Conservation (phyloP, 2,113 vertebrate genomes). For the Oncorhynchus masou region DNA sequence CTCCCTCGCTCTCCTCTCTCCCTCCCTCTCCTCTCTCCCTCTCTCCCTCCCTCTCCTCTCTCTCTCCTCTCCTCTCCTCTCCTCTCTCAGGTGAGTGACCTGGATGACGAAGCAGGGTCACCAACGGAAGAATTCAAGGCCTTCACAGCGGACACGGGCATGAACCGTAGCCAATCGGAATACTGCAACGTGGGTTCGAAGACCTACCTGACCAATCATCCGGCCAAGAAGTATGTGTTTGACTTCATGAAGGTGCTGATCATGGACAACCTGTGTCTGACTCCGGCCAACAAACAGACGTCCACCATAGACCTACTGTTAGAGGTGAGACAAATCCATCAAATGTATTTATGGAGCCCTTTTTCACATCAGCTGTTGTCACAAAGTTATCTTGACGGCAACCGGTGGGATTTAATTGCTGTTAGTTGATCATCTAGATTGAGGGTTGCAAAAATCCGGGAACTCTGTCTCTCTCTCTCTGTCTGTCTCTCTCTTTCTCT, state of each 20-base stretch:
- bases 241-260: conserved; percentile 98
- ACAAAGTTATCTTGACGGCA: too few relatives aligned
- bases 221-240: conserved; percentile 96
- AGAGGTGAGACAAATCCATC: conserved; percentile 76
- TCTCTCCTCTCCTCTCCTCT: too few relatives aligned
- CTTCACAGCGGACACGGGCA: conserved; percentile 89
- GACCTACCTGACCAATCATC: conserved; percentile 96
- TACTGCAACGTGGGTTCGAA: conserved; percentile 97
- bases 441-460: too few relatives aligned
- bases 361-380: too few relatives aligned
- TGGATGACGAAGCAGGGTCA: conserved; percentile 93
- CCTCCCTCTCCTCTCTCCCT: too few relatives aligned
- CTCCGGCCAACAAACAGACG: conserved; percentile 94
- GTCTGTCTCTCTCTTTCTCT: too few relatives aligned
- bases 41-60: too few relatives aligned
- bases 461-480: too few relatives aligned
- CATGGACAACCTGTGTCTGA: conserved; percentile 96
- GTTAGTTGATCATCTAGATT: too few relatives aligned
- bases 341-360: too few relatives aligned
- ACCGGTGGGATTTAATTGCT: too few relatives aligned
- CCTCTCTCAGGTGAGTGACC: conserved; percentile 71
- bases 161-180: conserved; percentile 98
- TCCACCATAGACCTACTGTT: conserved; percentile 91
- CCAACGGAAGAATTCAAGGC: conserved; percentile 96
- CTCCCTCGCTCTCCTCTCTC: too few relatives aligned